Evolutionary conservation across 2,113 vertebrate species (phyloP), one percentile per base, ranked within the genome.

Genomic region (Pipra filicauda): DNA sequence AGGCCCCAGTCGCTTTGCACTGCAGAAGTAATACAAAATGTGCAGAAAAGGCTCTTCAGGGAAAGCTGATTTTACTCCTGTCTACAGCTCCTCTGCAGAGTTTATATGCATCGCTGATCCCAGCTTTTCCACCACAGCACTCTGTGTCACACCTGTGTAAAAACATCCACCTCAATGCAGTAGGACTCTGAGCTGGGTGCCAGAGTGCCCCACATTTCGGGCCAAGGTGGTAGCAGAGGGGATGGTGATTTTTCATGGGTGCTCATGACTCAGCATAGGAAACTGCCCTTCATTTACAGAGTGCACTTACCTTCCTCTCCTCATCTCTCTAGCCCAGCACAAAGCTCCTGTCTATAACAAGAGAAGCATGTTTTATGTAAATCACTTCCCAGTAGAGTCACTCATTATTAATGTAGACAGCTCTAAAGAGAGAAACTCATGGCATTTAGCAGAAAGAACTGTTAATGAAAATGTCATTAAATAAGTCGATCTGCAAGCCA

Each of bases 391-490:
- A 75, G 17, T 16, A 39, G 72, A 93, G 49, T 78, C 77, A 65
- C 55, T 72, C 52, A 39, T 95, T 97, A 95, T 82, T 95, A 85
- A 27, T 35, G n/a, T 62, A 96, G 91, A 79, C 66, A 82, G 77
- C 77, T 91, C 54, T 79, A 69, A 85, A 62, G 74, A 80, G 73
- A 95, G 52, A 94, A 93, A 69, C 14, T 13, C 37, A 35, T 76
- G 81, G 62, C 62, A 94, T 96, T 96, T 96, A 85, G 37, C 66
- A 95, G 85, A 43, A 85, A 93, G 88, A 85, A 76, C 66, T 76
- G 41, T 52, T 93, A 89, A 94, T 93, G 87, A 91, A 95, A 95
- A 97, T 88, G 91, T 87, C 87, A 94, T 82, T 94, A 93, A 78
- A 74, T 79, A 87, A 95, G 84, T 89, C 87, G 76, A 66, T 85